These are phyloP conservation scores for Hesperia comma DNA, from an alignment of 2,888 invertebrate genomes.

Conservation along the genomic window DNA sequence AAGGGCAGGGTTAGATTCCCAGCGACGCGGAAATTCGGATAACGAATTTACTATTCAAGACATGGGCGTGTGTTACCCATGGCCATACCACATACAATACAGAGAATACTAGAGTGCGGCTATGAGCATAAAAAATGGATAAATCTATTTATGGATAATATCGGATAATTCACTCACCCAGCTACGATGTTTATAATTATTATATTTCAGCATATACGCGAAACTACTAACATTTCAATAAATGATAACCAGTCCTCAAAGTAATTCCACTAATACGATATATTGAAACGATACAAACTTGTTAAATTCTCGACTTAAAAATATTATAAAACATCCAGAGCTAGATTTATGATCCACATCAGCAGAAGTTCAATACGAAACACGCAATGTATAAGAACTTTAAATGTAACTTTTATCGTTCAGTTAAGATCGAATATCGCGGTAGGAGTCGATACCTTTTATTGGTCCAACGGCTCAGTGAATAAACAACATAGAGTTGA, in stretches of 20 bases:
- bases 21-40: no score
- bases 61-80: no score
- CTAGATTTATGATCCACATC: not conserved
- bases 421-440: not conserved
- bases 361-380: not conserved
- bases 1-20: no score
- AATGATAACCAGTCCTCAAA: constrained; percentile 16
- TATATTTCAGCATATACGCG: no score
- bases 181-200: no score
- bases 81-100: no score
- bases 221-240: not conserved
- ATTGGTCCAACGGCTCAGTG: constrained; percentile 30
- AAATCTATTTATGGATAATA: no score
- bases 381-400: constrained; percentile 12
- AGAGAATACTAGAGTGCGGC: no score
- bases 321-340: constrained; percentile 7
- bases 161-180: no score
- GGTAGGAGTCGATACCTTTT: constrained; percentile 34
- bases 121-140: no score
- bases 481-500: constrained; percentile 31
- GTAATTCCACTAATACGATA: constrained; percentile 31
- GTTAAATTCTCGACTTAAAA: not conserved
- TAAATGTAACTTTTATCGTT: not conserved
- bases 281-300: constrained; percentile 27
- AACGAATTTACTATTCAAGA: no score